Conservation (phyloP, 2,888 invertebrate genomes). For the Eucera pruinosa region DNA sequence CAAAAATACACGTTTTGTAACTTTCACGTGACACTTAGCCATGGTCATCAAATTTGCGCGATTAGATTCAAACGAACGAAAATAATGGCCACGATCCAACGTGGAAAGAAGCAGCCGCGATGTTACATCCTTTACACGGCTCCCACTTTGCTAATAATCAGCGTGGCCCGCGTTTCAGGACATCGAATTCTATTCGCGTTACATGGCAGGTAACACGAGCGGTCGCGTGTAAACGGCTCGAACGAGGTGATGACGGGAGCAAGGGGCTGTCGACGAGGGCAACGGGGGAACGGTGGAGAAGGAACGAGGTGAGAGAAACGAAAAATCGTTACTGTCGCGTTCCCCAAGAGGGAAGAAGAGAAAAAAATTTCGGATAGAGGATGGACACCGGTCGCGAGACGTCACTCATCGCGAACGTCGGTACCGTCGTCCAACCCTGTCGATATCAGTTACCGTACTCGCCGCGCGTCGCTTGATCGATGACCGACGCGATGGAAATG, state of each 20-base stretch:
- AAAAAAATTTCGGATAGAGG: slow-evolving; percentile 44
- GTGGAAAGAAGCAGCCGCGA: neutral
- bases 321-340: slow-evolving; percentile 61
- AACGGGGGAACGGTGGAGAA: neutral
- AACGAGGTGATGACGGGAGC: neutral
- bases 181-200: slow-evolving; percentile 57
- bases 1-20: no score
- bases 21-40: no score
- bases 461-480: slow-evolving; percentile 66
- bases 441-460: slow-evolving; percentile 71
- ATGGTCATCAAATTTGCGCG: no score
- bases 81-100: neutral
- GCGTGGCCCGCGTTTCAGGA: slow-evolving; percentile 48
- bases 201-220: slow-evolving; percentile 54
- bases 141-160: slow-evolving; percentile 59
- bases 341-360: slow-evolving; percentile 6
- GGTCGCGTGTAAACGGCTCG: slow-evolving; percentile 51
- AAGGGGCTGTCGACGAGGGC: neutral
- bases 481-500: slow-evolving; percentile 72
- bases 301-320: slow-evolving; percentile 40
- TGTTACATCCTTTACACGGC: slow-evolving; percentile 47
- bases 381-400: slow-evolving; percentile 62
- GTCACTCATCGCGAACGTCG: slow-evolving; percentile 64
- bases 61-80: neutral
- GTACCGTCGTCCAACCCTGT: slow-evolving; percentile 64